Evolutionary conservation across 2,797 vertebrate species (phyloP).

Genomic region (Lemur catta): DNA sequence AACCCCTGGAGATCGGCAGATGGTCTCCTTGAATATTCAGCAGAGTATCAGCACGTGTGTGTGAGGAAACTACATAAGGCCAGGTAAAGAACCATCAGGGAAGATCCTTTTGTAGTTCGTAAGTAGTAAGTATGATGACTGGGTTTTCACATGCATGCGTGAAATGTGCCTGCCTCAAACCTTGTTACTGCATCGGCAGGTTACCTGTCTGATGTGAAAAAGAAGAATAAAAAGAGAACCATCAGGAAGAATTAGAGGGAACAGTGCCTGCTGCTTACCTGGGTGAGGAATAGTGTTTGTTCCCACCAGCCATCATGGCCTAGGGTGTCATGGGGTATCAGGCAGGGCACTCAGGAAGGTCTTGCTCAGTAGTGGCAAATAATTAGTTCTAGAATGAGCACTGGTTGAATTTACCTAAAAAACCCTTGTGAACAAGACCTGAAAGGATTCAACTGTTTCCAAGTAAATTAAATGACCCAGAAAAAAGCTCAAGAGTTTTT

Average conservation of each 20-base stretch:
- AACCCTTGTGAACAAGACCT: not conserved
- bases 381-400: not conserved
- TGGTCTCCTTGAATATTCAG: not conserved
- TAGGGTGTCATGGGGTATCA: not conserved
- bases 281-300: not conserved
- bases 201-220: too few relatives aligned
- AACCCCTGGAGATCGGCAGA: not conserved
- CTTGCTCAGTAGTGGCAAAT: not conserved
- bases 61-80: not conserved
- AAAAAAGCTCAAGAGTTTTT: conserved; percentile 12
- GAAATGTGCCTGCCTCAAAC: too few relatives aligned
- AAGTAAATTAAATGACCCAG: not conserved
- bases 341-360: not conserved
- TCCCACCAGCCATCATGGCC: not conserved
- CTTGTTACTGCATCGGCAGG: too few relatives aligned
- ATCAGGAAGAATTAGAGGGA: not conserved
- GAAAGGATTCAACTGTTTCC: not conserved
- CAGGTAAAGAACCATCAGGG: not conserved
- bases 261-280: not conserved
- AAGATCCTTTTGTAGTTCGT: too few relatives aligned
- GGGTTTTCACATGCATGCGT: too few relatives aligned
- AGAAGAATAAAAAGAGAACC: not conserved
- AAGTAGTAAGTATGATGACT: too few relatives aligned
- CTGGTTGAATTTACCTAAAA: not conserved
- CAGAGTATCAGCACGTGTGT: not conserved